Evolutionary conservation across 2,888 invertebrate genomes (phyloP).

Genomic region (Acleris holmiana): DNA sequence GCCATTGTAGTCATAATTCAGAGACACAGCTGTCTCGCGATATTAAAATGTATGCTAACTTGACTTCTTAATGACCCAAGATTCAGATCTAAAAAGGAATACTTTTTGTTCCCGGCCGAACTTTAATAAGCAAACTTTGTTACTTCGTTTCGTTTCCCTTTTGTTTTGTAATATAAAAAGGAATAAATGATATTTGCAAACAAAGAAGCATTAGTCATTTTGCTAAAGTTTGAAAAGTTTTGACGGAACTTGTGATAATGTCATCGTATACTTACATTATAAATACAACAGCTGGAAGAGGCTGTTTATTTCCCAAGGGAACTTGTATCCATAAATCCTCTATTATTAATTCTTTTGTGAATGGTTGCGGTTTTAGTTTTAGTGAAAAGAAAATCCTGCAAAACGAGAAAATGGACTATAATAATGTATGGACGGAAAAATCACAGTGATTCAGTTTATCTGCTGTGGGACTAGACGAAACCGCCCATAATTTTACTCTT

Average conservation of each 20-base stretch:
- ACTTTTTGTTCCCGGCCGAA: slow-evolving; percentile 56
- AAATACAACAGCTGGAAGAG: no score
- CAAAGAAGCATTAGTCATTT: slow-evolving; percentile 14
- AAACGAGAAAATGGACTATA: no score
- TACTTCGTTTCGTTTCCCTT: slow-evolving; percentile 52
- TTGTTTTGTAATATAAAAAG: slow-evolving; percentile 18
- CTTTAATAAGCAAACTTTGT: slow-evolving; percentile 68
- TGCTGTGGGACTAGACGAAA: no score
- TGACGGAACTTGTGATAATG: not conserved
- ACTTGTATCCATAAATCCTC: no score
- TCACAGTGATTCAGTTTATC: no score
- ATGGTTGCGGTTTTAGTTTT: no score
- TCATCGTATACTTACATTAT: not conserved
- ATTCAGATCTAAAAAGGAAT: slow-evolving; percentile 66
- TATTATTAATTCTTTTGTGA: no score
- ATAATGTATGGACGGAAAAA: no score
- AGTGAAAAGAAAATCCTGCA: no score
- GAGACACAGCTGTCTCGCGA: slow-evolving; percentile 63
- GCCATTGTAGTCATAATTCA: slow-evolving; percentile 53
- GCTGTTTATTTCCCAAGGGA: no score
- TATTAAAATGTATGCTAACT: slow-evolving; percentile 77
- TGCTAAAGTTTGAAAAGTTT: slow-evolving; percentile 12
- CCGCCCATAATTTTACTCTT: no score
- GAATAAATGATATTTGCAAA: slow-evolving; percentile 25
- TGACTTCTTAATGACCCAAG: slow-evolving; percentile 70